Base-by-base conservation (phyloP, 2,113 vertebrate genomes). In the Micronycteris hirsuta region DNA sequence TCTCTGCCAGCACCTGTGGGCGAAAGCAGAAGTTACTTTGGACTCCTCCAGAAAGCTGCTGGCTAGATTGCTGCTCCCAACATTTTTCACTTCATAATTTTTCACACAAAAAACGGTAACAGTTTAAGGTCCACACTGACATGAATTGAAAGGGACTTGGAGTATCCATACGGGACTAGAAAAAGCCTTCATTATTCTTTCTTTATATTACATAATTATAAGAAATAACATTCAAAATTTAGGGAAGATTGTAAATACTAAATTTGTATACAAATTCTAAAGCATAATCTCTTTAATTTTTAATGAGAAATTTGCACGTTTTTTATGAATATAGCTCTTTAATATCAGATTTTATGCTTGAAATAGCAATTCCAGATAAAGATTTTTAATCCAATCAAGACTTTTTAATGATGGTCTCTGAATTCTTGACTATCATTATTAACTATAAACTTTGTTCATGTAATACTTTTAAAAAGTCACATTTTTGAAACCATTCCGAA, bases 261-360 rank as follows among this genome's bases (percentile, higher is more conserved):
- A 92, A 86, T 67, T 95, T 93, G 31, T 61, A 52, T n/a, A 77
- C 85, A 93, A 41, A 91, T 82, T 20, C 24, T 41, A 26, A 36
- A 93, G 91, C 54, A 93, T n/a, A 90, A 87, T 15, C 38, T 73
- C 70, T 76, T 90, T 54, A 63, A 88, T 85, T 91, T 96, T 93
- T 94, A 84, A 95, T 70, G 63, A 91, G 49, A 78, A 91, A 33
- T 93, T 96, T 96, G 43, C 54, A 54, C n/a, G n/a, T 93, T 86
- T 93, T 93, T 88, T 88, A 91, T 58, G 77, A 92, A 80, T 68
- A 74, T 56, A 82, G 31, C 52, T 96, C 89, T 95, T 93, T 41
- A 74, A 80, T 83, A 38, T 92, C 82, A 77, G 56, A 87, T 82
- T 92, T 93, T 77, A 45, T 77, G 45, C 65, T 86, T 76, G 52